Base-by-base conservation (phyloP, 2,797 vertebrate species). In the Paratrypauchen microcephalus region DNA sequence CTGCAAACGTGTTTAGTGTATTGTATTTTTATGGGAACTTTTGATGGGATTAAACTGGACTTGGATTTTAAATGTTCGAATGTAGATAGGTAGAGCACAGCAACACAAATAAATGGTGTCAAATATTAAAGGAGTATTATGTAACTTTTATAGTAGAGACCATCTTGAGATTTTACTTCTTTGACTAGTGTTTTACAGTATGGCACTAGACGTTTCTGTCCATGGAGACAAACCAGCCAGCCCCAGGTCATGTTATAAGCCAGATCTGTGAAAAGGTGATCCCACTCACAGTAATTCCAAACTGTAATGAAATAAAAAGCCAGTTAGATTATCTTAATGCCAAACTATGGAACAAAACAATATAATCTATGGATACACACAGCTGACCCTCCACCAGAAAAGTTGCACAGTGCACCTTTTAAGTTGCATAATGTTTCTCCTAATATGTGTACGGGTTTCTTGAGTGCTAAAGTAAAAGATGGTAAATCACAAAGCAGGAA, bases 11-110 rank as follows among this genome's bases (percentile, higher is more conserved):
- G n/a, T 54, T 23, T 23, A 54, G 21, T 54, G 12, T 8, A 45
- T 45, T 55, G 11, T 61, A 4, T 55, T 55, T 23, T 55, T 6
- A 54, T 52, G 7, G 54, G n/a, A 54, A 21, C 50, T 23, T 55
- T 55, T 55, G 23, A 56, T 55, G 52, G 55, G 55, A 57, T 55
- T 55, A 23, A 55, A 55, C 13, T 55, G 9, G 52, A 28, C 55
- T 57, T 28, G 5, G 23, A 28, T 21, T 61, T 55, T 36, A 23
- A 21, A 61, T 41, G 9, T 61, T 39, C 3, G 11, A 26, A 57
- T 0, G 24, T 56, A 13, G 54, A 52, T 21, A 3, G 8, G n/a
- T 52, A 2, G 19, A 52, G 50, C 50, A n/a, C 19, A 52, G 19
- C 48, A 41, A 39, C 8, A 9, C 36, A 9, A 39, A 39, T 39